Percentiles rank a stretch among this genome's conserved stretches.
Evolutionary conservation across 2,797 vertebrate species (phyloP).

Genomic region (Sylvia borin): DNA sequence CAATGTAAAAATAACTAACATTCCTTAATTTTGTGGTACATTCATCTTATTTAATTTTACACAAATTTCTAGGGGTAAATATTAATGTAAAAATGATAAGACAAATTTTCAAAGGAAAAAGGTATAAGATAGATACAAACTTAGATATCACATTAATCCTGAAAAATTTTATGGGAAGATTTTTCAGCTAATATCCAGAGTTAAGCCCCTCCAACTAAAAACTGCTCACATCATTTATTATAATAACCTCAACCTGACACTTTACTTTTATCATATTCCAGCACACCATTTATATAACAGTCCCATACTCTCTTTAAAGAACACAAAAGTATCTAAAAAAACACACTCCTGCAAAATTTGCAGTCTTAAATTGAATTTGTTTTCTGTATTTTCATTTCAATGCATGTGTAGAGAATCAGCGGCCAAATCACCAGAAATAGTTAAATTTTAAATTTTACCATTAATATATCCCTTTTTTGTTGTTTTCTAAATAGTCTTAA

Average conservation of each 20-base stretch:
- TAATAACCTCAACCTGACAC: background rate
- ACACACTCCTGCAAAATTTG: background rate
- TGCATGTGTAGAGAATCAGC: background rate
- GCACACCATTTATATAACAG: background rate
- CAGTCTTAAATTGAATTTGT: background rate
- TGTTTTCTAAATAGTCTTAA: background rate
- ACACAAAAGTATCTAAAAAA: background rate
- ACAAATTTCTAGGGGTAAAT: background rate
- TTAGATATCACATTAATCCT: background rate
- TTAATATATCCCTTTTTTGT: background rate
- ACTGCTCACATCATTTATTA: fast-evolving
- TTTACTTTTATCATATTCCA: background rate
- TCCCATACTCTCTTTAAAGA: background rate
- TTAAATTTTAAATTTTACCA: background rate
- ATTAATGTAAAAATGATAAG: background rate
- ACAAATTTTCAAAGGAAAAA: background rate
- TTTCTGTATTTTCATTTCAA: background rate
- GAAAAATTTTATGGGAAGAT: background rate
- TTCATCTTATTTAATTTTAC: background rate
- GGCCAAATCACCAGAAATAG: background rate
- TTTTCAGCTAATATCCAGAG: background rate
- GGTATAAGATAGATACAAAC: fast-evolving
- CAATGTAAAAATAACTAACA: background rate
- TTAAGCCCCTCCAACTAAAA: background rate
- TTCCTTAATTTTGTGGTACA: background rate